Conservation (phyloP, 37 sponge, comb jelly and placozoan genomes). For the Agelas oroides region DNA sequence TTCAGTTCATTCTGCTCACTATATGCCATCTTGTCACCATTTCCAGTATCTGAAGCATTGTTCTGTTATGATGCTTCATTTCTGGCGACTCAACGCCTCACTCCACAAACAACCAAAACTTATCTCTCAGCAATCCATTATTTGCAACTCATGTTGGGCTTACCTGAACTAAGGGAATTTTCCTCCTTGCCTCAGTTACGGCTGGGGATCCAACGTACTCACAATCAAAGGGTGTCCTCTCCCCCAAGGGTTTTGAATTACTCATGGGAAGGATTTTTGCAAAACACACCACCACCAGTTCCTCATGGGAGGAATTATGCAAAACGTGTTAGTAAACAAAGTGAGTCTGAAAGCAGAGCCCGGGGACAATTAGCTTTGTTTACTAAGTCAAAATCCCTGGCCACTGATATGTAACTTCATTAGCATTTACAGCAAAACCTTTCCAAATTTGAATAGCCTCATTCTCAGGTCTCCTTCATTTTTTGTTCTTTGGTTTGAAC, state of each 20-base stretch:
- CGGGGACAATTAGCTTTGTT: too few species aligned
- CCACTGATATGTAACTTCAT: too few species aligned
- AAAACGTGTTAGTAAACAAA: too few species aligned
- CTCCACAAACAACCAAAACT: constrained; percentile 52
- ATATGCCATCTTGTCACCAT: constrained; percentile 27
- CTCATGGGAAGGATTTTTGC: too few species aligned
- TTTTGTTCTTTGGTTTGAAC: too few species aligned
- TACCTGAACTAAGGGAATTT: constrained; percentile 30
- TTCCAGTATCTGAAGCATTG: constrained; percentile 42
- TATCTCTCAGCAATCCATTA: constrained; percentile 58
- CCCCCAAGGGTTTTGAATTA: neutral
- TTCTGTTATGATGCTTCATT: constrained; percentile 32
- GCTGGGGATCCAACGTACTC: constrained; percentile 30
- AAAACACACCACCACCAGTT: too few species aligned
- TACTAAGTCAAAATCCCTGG: too few species aligned
- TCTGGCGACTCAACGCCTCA: constrained; percentile 23
- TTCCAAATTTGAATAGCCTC: too few species aligned
- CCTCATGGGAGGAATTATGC: too few species aligned
- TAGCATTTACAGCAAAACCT: too few species aligned
- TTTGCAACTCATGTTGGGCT: constrained; percentile 40
- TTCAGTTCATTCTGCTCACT: constrained; percentile 38
- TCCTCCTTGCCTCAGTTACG: constrained; percentile 49
- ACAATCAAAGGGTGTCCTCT: neutral
- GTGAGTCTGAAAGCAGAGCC: too few species aligned
- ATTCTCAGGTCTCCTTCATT: too few species aligned